These are phyloP conservation scores for Diplolepis rosae DNA, from an alignment of 2,888 invertebrate genomes.

Conservation along the genomic window DNA sequence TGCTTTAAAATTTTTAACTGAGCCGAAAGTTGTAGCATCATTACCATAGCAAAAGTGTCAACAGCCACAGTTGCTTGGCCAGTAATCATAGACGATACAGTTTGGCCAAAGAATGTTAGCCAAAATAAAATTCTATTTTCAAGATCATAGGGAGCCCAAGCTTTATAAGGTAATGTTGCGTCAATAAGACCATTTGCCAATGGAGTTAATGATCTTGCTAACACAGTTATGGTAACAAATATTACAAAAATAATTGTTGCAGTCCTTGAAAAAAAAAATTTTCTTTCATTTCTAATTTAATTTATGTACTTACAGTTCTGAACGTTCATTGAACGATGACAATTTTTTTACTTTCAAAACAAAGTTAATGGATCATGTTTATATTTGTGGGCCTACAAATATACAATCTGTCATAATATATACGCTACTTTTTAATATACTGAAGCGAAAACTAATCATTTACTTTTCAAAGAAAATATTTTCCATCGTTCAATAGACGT, in stretches of 20 bases:
- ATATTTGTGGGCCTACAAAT: background rate
- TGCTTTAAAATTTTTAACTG: constrained; percentile 47
- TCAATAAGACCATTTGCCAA: constrained; percentile 14
- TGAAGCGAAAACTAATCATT: too few relatives aligned
- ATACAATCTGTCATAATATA: too few relatives aligned
- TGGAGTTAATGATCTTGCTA: background rate
- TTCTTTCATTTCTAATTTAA: too few relatives aligned
- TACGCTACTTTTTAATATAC: too few relatives aligned
- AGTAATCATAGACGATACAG: constrained; percentile 42
- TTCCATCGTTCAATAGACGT: too few relatives aligned
- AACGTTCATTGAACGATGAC: too few relatives aligned
- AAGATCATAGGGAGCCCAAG: constrained; percentile 50
- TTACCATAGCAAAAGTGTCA: constrained; percentile 49
- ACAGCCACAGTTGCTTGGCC: constrained; percentile 45
- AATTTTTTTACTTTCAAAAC: too few relatives aligned
- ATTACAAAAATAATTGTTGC: constrained; percentile 3
- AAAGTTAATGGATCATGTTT: too few relatives aligned
- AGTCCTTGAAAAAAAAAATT: background rate
- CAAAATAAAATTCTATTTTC: constrained; percentile 38
- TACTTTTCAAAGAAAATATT: too few relatives aligned
- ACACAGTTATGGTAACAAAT: background rate
- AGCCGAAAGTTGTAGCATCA: constrained; percentile 50
- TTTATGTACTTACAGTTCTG: too few relatives aligned
- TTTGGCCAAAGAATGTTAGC: constrained; percentile 49
- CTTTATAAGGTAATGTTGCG: constrained; percentile 42